phyloP scores from a whole-genome alignment of 2,797 vertebrate genomes.

The Brotogeris chrysoptera region DNA sequence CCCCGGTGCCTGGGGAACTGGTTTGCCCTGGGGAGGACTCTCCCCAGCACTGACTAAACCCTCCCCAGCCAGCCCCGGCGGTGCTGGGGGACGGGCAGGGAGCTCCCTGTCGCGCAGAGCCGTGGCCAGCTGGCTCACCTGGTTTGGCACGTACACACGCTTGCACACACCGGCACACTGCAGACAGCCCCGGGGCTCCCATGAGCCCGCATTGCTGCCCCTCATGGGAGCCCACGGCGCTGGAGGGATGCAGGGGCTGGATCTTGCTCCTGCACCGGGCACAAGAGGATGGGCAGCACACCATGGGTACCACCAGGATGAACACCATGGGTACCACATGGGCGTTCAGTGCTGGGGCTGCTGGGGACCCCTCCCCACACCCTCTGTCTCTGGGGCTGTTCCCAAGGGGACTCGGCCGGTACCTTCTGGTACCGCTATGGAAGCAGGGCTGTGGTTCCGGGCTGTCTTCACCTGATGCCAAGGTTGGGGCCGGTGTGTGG shows the following conservation, averaged over 20 bases:
- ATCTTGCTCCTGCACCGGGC: background rate
- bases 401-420: background rate
- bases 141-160: background rate
- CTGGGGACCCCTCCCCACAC: background rate
- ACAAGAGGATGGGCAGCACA: rapidly evolving
- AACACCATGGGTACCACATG: rapidly evolving
- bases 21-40: background rate
- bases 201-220: rapidly evolving
- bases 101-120: background rate
- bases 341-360: background rate
- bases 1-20: background rate
- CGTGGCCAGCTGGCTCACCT: background rate
- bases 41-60: background rate
- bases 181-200: background rate
- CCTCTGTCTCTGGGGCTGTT: background rate
- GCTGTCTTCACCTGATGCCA: background rate
- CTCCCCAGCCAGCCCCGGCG: background rate
- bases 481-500: background rate
- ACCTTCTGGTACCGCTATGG: background rate
- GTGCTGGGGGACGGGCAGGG: background rate
- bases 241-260: rapidly evolving
- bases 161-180: rapidly evolving
- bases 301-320: no score
- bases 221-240: rapidly evolving
- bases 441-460: no score